These are phyloP conservation scores for Malurus alboscapulatus DNA, from an alignment of 2,113 vertebrate species.

Conservation along the genomic window DNA sequence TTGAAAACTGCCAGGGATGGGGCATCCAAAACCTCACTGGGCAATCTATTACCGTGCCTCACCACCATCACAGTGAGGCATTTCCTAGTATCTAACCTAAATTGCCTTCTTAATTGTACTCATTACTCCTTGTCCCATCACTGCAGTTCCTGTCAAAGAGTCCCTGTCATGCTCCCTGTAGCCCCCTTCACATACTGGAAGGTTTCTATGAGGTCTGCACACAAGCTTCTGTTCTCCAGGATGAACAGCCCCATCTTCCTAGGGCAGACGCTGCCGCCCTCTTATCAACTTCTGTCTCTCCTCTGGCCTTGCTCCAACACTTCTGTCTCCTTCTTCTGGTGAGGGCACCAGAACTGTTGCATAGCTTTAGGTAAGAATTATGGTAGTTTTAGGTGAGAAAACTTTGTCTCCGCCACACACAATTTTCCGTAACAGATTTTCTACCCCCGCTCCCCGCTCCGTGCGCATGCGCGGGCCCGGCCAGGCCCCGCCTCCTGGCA, in stretches of 20 bases:
- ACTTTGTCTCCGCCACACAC: rapidly evolving
- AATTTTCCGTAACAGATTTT: rapidly evolving
- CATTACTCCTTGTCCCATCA: not conserved
- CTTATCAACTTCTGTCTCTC: not conserved
- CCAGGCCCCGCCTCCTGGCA: not conserved
- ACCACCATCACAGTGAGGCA: not conserved
- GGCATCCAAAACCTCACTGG: not conserved
- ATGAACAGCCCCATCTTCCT: rapidly evolving
- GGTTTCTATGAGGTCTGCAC: not conserved
- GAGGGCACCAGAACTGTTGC: not conserved
- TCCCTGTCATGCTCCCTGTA: not conserved
- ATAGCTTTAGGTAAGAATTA: not conserved
- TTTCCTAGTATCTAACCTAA: too few species aligned
- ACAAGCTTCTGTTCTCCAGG: not conserved
- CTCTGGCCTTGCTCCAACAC: not conserved
- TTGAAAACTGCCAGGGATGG: not conserved
- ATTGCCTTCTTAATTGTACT: not conserved
- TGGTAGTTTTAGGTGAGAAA: not conserved
- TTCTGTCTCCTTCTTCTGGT: not conserved
- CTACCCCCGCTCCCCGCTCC: rapidly evolving
- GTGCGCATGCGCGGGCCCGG: not conserved
- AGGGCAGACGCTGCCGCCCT: not conserved
- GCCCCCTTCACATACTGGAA: too few species aligned
- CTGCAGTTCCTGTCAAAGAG: not conserved
- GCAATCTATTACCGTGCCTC: not conserved